Evolutionary conservation across 1,140 invertebrate species (phyloP).

Genomic region (Zelostemma sp.): DNA sequence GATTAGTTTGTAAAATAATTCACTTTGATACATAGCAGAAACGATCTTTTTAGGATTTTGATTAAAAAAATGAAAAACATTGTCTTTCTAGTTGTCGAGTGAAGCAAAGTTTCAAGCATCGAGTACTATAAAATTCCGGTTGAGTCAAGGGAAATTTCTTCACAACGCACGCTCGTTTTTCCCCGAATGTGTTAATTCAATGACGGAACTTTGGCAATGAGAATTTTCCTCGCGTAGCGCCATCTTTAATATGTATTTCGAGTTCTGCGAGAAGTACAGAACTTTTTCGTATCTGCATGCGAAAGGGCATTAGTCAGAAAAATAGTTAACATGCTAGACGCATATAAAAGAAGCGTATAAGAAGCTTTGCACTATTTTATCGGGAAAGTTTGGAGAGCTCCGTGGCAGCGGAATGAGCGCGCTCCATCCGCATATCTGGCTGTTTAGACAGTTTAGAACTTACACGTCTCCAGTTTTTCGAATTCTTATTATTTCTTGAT

Average conservation of each 20-base stretch:
- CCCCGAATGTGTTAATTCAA: conserved; percentile 9
- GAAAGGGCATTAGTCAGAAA: conserved; percentile 43
- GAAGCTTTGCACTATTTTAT: conserved; percentile 53
- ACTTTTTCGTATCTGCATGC: conserved; percentile 35
- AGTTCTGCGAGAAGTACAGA: conserved; percentile 20
- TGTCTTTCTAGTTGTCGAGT: too few relatives aligned
- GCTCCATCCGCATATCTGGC: conserved; percentile 33
- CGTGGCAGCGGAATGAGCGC: conserved; percentile 26
- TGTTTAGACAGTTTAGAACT: conserved; percentile 48
- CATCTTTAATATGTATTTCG: conserved; percentile 18
- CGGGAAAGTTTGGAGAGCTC: conserved; percentile 43
- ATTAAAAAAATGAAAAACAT: too few relatives aligned
- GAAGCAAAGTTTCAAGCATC: too few relatives aligned
- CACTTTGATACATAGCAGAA: too few relatives aligned
- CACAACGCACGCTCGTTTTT: too few relatives aligned
- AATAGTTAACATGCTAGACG: conserved; percentile 48
- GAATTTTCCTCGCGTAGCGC: background rate
- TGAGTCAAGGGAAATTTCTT: background rate
- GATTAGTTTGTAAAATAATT: too few relatives aligned
- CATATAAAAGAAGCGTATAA: conserved; percentile 44
- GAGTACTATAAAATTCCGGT: too few relatives aligned
- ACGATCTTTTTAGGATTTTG: too few relatives aligned
- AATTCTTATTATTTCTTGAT: conserved; percentile 66
- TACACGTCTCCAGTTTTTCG: conserved; percentile 42
- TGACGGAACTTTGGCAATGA: too few relatives aligned